Evolutionary conservation across 2,113 vertebrate species (phyloP).

Genomic region (Carettochelys insculpta): DNA sequence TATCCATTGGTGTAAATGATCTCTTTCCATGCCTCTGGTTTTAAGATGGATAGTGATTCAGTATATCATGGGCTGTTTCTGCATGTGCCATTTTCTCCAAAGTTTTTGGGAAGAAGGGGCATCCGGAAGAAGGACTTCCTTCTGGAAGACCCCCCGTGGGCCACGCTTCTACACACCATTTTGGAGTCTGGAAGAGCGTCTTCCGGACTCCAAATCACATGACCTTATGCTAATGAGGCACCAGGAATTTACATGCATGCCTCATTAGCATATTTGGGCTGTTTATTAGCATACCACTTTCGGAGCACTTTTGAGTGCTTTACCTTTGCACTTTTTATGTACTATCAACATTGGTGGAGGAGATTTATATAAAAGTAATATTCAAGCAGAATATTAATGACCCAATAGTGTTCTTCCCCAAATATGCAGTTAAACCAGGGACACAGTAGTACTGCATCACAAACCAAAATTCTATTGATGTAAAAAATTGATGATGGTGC

Average conservation of each 20-base stretch:
- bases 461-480: slow-evolving; percentile 32
- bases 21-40: neutral
- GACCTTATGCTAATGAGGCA: too few species aligned
- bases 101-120: too few species aligned
- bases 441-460: slow-evolving; percentile 1
- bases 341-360: neutral
- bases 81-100: too few species aligned
- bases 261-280: too few species aligned
- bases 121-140: too few species aligned
- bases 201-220: too few species aligned
- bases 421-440: neutral
- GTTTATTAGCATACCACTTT: too few species aligned
- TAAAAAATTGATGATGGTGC: slow-evolving; percentile 38
- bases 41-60: neutral
- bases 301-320: neutral
- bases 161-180: too few species aligned
- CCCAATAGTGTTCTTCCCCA: slow-evolving; percentile 36
- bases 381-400: slow-evolving; percentile 2
- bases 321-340: neutral
- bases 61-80: too few species aligned
- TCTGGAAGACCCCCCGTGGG: too few species aligned
- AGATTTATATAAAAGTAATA: neutral
- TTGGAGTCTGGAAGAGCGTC: too few species aligned
- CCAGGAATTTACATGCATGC: too few species aligned
- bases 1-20: neutral